Base-by-base conservation (phyloP, 2,888 invertebrate genomes). In the Cylindroiulus punctatus region DNA sequence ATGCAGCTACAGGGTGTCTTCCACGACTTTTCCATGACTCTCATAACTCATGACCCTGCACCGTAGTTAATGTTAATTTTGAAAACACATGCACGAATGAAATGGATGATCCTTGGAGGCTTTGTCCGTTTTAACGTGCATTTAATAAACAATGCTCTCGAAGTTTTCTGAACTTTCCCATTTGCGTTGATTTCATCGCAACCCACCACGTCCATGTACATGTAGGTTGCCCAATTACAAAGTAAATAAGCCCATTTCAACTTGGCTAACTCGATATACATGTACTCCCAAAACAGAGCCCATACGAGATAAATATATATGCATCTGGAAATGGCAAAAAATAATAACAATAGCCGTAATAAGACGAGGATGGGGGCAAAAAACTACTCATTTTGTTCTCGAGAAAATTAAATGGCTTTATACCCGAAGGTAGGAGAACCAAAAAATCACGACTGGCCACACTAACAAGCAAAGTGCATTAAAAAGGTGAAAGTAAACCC, bases 331-430 rank as follows among this genome's bases (percentile, higher is more conserved):
- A 65, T 26, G 65, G 65, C 4, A 26, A 65, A 26, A 65, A 44
- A 44, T 44, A 44, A 65, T 65, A 65, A 65, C 26, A 65, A 65
- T 65, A 26, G 8, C 10, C 65, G 26, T 65, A 65, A 65, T 65
- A 65, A 65, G 65, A 65, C 10, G 65, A 65, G n/a, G 65, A 65
- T 26, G 65, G 65, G 65, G 65, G 65, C 22, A 65, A 65, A 65
- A 65, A 65, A 65, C 65, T 26, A 65, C 26, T 65, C 26, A 12
- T 26, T 65, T 65, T 26, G 65, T 65, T 65, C n/a, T n/a, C 65
- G 22, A 65, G 65, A 65, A 65, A 65, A 65, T 65, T 22, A 65
- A 65, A 65, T 65, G 65, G 65, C 26, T 65, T 65, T 65, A 65
- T 65, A 65, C 65, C 65, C 65, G n/a, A n/a, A 65, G 65, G 65